Conservation (phyloP, 1,140 invertebrate genomes). For the Heliconius hewitsoni region DNA sequence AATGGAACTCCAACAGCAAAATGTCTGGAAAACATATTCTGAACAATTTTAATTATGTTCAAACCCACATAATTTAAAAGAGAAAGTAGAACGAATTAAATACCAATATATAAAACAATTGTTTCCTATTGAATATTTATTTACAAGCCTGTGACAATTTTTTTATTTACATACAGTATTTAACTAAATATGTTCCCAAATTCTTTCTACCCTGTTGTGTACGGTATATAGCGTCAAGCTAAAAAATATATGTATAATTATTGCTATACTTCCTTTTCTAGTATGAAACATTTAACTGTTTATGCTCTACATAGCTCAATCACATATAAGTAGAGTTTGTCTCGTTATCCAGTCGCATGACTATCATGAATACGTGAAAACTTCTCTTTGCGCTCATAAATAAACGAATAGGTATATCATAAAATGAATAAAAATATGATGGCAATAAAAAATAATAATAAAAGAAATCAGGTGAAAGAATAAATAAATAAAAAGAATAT, state of each 20-base stretch:
- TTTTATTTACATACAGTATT: too few species aligned
- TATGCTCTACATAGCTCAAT: too few species aligned
- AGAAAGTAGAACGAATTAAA: background rate
- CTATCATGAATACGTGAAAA: background rate
- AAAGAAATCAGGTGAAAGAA: slow-evolving; percentile 2
- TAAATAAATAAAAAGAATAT: slow-evolving; percentile 8
- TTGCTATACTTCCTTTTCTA: too few species aligned
- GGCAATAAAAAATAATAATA: background rate
- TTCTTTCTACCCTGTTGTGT: too few species aligned
- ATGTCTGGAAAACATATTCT: slow-evolving; percentile 2
- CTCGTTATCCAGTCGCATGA: too few species aligned
- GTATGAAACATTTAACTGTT: too few species aligned
- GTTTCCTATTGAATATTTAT: background rate
- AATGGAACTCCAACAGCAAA: background rate
- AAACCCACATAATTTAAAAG: background rate
- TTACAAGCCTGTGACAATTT: too few species aligned
- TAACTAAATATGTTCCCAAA: too few species aligned
- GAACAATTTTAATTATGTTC: slow-evolving; percentile 10
- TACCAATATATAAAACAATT: background rate
- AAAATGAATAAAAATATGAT: background rate
- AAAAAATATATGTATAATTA: too few species aligned
- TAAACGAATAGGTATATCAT: background rate
- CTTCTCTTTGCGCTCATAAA: background rate
- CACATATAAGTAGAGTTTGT: too few species aligned
- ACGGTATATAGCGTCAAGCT: too few species aligned